Percentiles rank a stretch among this genome's conserved stretches.
phyloP scores from a whole-genome alignment of 1,140 invertebrate species.

The Drosophila sucinea region DNA sequence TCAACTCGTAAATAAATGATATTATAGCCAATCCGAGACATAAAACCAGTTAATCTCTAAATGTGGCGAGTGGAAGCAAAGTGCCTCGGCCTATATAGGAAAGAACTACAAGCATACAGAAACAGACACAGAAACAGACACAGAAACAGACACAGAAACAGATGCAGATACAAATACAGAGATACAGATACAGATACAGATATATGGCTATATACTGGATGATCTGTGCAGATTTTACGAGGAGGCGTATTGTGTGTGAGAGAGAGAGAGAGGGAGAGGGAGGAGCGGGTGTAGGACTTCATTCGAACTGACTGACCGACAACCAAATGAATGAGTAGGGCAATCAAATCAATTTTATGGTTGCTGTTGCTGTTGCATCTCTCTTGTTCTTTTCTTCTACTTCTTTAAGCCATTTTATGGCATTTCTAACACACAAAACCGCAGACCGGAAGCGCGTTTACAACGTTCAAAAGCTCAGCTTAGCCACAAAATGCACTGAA shows the following conservation, averaged over 20 bases:
- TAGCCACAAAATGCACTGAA: constrained; percentile 50
- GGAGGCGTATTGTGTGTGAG: neutral
- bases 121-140: too few relatives aligned
- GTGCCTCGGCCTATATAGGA: constrained; percentile 7
- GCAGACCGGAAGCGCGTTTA: constrained; percentile 59
- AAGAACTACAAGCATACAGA: too few relatives aligned
- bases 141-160: too few relatives aligned
- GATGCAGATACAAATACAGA: too few relatives aligned
- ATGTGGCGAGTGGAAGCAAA: constrained; percentile 54
- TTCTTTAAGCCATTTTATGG: constrained; percentile 33
- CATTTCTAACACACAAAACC: constrained; percentile 62
- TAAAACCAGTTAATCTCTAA: constrained; percentile 83
- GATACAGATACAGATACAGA: too few relatives aligned
- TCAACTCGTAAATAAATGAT: constrained; percentile 81
- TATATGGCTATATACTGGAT: too few relatives aligned
- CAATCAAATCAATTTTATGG: constrained; percentile 65
- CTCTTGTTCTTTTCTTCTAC: constrained; percentile 19
- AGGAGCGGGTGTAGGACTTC: constrained; percentile 14
- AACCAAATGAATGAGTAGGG: constrained; percentile 16
- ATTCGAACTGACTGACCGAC: neutral
- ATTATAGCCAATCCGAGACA: constrained; percentile 80
- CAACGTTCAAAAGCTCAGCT: constrained; percentile 47
- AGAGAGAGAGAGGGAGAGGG: neutral
- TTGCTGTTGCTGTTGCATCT: constrained; percentile 38
- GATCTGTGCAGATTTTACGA: constrained; percentile 22